Evolutionary conservation across 2,888 invertebrate species (phyloP).

Genomic region (Nephrotoma flavescens): DNA sequence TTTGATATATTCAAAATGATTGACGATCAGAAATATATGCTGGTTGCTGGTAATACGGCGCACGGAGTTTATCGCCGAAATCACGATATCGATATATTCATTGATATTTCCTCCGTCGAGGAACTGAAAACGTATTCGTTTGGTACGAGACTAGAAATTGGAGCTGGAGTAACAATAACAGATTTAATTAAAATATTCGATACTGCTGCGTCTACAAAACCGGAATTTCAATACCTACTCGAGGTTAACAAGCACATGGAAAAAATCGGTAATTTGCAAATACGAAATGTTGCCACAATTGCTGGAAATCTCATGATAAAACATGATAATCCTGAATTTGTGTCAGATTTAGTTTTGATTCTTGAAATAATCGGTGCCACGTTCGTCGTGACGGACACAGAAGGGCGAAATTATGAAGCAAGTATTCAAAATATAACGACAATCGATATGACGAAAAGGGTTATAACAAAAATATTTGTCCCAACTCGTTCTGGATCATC

Average conservation of each 20-base stretch:
- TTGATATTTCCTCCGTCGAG: slow-evolving; percentile 45
- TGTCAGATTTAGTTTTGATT: slow-evolving; percentile 37
- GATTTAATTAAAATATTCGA: slow-evolving; percentile 31
- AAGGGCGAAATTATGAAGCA: slow-evolving; percentile 6
- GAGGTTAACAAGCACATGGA: slow-evolving; percentile 50
- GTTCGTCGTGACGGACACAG: slow-evolving; percentile 21
- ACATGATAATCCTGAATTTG: slow-evolving; percentile 36
- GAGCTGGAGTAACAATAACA: slow-evolving; percentile 41
- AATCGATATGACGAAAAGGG: slow-evolving; percentile 19
- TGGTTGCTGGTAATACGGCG: slow-evolving; percentile 64
- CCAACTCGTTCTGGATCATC: slow-evolving; percentile 31
- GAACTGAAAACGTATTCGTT: slow-evolving; percentile 37
- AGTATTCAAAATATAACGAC: slow-evolving; percentile 23
- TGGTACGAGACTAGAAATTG: slow-evolving; percentile 36
- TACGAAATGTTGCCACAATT: slow-evolving; percentile 47
- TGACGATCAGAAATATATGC: slow-evolving; percentile 37
- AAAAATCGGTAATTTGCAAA: slow-evolving; percentile 55
- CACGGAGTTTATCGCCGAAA: slow-evolving; percentile 41
- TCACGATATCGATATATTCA: slow-evolving; percentile 33
- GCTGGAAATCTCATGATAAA: slow-evolving; percentile 41
- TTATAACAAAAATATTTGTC: slow-evolving; percentile 21
- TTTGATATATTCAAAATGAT: slow-evolving; percentile 33
- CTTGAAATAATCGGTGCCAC: slow-evolving; percentile 30
- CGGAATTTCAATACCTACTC: slow-evolving; percentile 43
- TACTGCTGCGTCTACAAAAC: slow-evolving; percentile 18